These are phyloP conservation scores for Meliscaeva auricollis DNA, from an alignment of 2,888 invertebrate species.

Conservation along the genomic window DNA sequence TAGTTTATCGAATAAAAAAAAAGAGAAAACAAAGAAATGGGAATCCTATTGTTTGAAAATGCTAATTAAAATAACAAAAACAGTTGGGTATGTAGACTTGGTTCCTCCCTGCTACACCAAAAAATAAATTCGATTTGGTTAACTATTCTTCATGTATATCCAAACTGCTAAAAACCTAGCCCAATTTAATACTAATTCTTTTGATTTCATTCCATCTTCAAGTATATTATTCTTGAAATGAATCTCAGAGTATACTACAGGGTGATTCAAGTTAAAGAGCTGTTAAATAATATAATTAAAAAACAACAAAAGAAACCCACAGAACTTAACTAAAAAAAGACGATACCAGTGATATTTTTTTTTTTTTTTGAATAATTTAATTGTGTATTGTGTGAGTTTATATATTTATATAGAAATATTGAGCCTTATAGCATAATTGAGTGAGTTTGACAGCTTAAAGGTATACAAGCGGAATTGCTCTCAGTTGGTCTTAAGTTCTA, in stretches of 20 bases:
- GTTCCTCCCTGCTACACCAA: background rate
- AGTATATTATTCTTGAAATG: background rate
- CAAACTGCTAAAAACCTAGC: background rate
- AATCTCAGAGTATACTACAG: background rate
- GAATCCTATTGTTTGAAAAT: background rate
- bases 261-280: background rate
- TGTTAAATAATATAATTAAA: too few species aligned
- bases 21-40: background rate
- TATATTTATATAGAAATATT: too few species aligned
- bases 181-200: constrained; percentile 18
- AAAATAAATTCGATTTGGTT: constrained; percentile 4
- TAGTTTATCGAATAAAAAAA: background rate
- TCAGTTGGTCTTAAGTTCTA: too few species aligned
- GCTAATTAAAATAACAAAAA: constrained; percentile 29
- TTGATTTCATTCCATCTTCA: background rate
- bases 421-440: too few species aligned
- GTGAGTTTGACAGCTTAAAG: too few species aligned
- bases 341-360: too few species aligned
- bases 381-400: too few species aligned
- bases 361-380: too few species aligned
- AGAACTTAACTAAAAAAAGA: too few species aligned
- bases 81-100: background rate
- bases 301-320: too few species aligned
- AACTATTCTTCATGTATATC: too few species aligned
- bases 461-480: too few species aligned